Evolutionary conservation across 2,888 invertebrate genomes (phyloP).

Genomic region (Caenorhabditis sp.): DNA sequence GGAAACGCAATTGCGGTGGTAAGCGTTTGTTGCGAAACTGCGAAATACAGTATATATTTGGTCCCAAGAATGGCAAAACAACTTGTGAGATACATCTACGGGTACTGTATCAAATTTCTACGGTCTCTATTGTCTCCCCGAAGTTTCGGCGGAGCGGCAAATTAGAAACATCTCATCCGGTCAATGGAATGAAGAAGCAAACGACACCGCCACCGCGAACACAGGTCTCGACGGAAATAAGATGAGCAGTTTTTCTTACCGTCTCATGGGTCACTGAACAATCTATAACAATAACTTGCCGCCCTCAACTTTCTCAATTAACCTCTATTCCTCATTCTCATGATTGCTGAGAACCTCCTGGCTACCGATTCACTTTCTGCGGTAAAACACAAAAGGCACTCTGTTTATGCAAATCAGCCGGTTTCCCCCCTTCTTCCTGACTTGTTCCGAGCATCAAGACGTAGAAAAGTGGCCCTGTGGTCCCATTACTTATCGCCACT

Average conservation of each 20-base stretch:
- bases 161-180: conserved; percentile 57
- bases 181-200: conserved; percentile 41
- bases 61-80: conserved; percentile 6
- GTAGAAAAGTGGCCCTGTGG: conserved; percentile 32
- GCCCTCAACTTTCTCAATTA: conserved; percentile 64
- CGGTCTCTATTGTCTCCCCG: conserved; percentile 40
- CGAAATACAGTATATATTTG: not conserved
- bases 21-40: not conserved
- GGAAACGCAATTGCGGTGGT: not conserved
- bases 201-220: conserved; percentile 47
- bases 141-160: conserved; percentile 58
- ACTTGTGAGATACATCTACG: conserved; percentile 21
- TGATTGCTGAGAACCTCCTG: conserved; percentile 51
- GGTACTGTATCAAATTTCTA: conserved; percentile 52
- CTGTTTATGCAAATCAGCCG: conserved; percentile 61
- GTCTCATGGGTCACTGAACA: conserved; percentile 57
- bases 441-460: conserved; percentile 27
- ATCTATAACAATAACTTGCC: conserved; percentile 56
- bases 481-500: conserved; percentile 64
- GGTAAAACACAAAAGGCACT: conserved; percentile 60
- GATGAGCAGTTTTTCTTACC: conserved; percentile 60
- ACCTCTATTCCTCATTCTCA: conserved; percentile 48
- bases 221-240: conserved; percentile 36
- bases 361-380: conserved; percentile 5
- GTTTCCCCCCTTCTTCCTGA: conserved; percentile 40